Base-by-base conservation (phyloP, 2,888 invertebrate species). In the Portevinia maculata region DNA sequence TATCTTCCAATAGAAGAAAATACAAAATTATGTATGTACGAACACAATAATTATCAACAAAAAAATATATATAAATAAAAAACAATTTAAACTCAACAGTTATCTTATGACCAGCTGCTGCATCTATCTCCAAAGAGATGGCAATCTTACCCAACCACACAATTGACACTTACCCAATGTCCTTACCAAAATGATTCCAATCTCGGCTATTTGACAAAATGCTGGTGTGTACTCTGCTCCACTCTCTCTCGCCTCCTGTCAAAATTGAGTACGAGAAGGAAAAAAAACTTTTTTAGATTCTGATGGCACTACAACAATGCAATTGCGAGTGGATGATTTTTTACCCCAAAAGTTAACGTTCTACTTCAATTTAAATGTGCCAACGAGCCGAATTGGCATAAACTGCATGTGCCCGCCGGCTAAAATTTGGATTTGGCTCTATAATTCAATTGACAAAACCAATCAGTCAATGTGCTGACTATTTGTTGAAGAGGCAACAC, bases 241-340 rank as follows among this genome's bases (percentile, higher is more conserved):
- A 70, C 70, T 70, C 81, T 39, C 73, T 75, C 75, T 81, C 46
- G 70, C 75, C 81, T 81, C 70, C 81, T 81, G 81, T 81, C 81
- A 81, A 81, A 81, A 69, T 75, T 65, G 70, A 70, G 75, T 81
- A 75, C 81, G 81, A 81, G 75, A 81, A 81, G 65, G 70, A 81
- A 81, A 75, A 74, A 73, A 73, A 70, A 34, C 64, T 74, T 79
- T 79, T 81, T 81, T 75, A 76, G 70, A 75, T 75, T 76, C 60
- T 81, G 75, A 81, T 53, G 81, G 81, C 81, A 81, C 75, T 81
- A 81, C 81, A 81, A 75, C 81, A 75, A 81, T 81, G 81, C 81
- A 81, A 81, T 81, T 81, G 81, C 59, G 64, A 75, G 81, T 81
- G 75, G 70, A 75, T 75, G 70, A 75, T 70, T 70, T 81, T 81